These are phyloP conservation scores for Callithrix jacchus DNA, from an alignment of 2,113 vertebrate species.

Conservation along the genomic window DNA sequence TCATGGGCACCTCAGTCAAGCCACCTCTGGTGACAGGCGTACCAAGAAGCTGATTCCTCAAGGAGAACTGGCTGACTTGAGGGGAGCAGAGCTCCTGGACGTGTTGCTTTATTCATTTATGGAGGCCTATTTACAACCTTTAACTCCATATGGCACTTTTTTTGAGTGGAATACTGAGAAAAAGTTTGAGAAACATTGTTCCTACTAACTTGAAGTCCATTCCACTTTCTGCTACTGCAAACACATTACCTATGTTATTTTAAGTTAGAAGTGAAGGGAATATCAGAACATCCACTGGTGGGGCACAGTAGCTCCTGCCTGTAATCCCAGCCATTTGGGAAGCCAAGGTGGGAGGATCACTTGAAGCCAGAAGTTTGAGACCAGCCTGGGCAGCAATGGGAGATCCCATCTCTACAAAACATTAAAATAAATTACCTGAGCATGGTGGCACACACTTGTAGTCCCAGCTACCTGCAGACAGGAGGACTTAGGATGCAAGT, in stretches of 20 bases:
- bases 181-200: background rate
- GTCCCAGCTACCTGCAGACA: too few relatives aligned
- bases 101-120: too few relatives aligned
- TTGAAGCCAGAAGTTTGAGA: too few relatives aligned
- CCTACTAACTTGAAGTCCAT: background rate
- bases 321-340: background rate
- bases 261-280: background rate
- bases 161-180: background rate
- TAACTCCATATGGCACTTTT: background rate
- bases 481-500: too few relatives aligned
- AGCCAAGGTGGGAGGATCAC: too few relatives aligned
- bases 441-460: too few relatives aligned
- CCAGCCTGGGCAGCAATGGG: too few relatives aligned
- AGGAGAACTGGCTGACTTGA: background rate
- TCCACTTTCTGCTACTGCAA: background rate
- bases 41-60: background rate
- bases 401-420: too few relatives aligned
- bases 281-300: background rate
- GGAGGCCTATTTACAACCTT: too few relatives aligned
- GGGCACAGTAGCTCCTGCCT: too few relatives aligned
- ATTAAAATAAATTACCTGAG: too few relatives aligned
- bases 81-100: background rate
- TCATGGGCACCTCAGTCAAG: background rate
- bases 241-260: background rate
- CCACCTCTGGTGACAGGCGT: background rate